Conservation (phyloP, 2,113 vertebrate species). For the Danionella cerebrum region DNA sequence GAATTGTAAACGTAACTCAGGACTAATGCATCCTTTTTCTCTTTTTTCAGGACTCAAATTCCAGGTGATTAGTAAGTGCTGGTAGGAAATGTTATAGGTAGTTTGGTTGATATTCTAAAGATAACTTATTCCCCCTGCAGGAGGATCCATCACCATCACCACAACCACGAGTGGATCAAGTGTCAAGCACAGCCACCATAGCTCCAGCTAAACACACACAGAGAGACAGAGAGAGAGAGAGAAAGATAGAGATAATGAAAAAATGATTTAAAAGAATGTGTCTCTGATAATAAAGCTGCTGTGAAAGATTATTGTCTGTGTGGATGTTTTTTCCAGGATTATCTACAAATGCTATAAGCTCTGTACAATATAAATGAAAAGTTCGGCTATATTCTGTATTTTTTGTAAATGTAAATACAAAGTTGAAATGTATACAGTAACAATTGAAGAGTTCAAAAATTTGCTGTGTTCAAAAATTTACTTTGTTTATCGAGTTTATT, state of each 20-base stretch:
- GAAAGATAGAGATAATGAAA: no score
- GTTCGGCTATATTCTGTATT: no score
- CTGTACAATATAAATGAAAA: no score
- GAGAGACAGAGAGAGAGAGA: no score
- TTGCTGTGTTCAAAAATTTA: no score
- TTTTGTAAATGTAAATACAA: no score
- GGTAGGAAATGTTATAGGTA: background rate
- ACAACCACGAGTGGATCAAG: slow-evolving; percentile 46
- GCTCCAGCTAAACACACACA: slow-evolving; percentile 43
- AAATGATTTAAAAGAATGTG: background rate
- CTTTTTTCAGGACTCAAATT: slow-evolving; percentile 40
- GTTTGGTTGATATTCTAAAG: background rate
- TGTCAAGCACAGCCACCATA: slow-evolving; percentile 46
- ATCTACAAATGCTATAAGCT: no score
- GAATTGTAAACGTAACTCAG: background rate
- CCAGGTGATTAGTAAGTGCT: slow-evolving; percentile 37
- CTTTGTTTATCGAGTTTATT: no score
- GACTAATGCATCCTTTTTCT: background rate
- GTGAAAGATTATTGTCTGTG: background rate
- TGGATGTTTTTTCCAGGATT: no score
- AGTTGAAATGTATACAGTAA: no score
- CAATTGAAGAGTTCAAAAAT: no score
- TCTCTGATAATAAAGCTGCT: slow-evolving; percentile 35
- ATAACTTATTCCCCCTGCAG: slow-evolving; percentile 35
- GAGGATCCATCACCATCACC: slow-evolving; percentile 45